Conservation (phyloP, 2,113 vertebrate genomes). For the Accipiter virgatus region DNA sequence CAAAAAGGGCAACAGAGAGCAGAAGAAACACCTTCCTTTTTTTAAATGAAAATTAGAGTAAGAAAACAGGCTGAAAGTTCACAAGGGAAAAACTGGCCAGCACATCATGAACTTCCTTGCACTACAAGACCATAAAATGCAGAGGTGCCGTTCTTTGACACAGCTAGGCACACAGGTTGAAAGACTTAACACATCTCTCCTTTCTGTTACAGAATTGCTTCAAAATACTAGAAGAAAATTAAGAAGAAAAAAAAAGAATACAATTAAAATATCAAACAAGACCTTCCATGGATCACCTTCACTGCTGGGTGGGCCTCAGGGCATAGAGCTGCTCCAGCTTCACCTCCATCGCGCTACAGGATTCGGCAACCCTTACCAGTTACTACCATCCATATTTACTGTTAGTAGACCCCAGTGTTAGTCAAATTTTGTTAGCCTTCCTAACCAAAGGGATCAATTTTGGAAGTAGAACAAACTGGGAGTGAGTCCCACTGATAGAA, state of each 20-base stretch:
- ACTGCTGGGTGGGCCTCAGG: not conserved
- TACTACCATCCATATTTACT: not conserved
- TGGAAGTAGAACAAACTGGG: not conserved
- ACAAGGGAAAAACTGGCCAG: not conserved
- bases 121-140: not conserved
- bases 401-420: not conserved
- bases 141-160: not conserved
- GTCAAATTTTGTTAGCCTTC: not conserved
- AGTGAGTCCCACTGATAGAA: not conserved
- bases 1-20: not conserved
- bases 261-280: not conserved
- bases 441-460: not conserved
- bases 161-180: too few relatives aligned
- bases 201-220: not conserved
- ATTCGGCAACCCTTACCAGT: not conserved
- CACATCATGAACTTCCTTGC: not conserved
- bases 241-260: not conserved
- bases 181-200: not conserved
- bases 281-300: not conserved
- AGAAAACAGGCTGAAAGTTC: not conserved
- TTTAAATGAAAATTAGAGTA: accelerated
- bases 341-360: accelerated
- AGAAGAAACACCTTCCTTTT: not conserved
- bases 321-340: not conserved
- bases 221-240: not conserved